Evolutionary conservation across 2,888 invertebrate genomes (phyloP).

Genomic region (Drosophila lutescens): DNA sequence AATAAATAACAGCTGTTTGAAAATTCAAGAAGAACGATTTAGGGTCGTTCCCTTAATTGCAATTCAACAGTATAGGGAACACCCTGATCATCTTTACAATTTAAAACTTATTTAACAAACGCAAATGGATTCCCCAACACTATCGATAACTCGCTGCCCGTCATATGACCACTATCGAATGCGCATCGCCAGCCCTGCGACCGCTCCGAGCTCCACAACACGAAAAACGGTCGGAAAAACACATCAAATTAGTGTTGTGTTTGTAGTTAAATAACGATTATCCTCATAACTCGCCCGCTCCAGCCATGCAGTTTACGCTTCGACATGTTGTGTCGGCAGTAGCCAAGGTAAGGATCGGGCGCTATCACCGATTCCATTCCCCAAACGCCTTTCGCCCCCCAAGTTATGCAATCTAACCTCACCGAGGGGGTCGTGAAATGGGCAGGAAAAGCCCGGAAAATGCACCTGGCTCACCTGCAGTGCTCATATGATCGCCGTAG

Average conservation of each 20-base stretch:
- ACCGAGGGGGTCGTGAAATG: slow-evolving; percentile 30
- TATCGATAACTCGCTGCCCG: slow-evolving; percentile 10
- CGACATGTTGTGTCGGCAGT: slow-evolving; percentile 66
- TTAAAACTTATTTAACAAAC: background rate
- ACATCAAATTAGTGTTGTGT: slow-evolving; percentile 54
- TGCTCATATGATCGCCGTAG: background rate
- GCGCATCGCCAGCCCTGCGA: slow-evolving; percentile 27
- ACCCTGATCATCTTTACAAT: no score
- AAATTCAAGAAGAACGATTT: no score
- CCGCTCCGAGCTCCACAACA: slow-evolving; percentile 39
- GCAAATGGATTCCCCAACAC: background rate
- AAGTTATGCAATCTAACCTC: slow-evolving; percentile 82
- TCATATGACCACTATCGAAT: slow-evolving; percentile 36
- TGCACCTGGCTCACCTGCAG: slow-evolving; percentile 7
- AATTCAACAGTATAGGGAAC: no score
- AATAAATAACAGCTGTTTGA: no score
- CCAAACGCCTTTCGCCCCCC: slow-evolving; percentile 12
- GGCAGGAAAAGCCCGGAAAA: slow-evolving; percentile 34
- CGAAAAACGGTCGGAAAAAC: slow-evolving; percentile 44
- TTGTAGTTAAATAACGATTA: slow-evolving; percentile 34
- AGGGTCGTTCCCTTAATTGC: no score
- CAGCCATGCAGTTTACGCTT: slow-evolving; percentile 79
- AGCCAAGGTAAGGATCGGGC: slow-evolving; percentile 69
- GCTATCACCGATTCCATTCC: background rate
- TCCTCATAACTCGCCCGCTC: slow-evolving; percentile 29